These are phyloP conservation scores for Pachyrhynchus sulphureomaculatus DNA, from an alignment of 1,140 invertebrate genomes.

Conservation along the genomic window DNA sequence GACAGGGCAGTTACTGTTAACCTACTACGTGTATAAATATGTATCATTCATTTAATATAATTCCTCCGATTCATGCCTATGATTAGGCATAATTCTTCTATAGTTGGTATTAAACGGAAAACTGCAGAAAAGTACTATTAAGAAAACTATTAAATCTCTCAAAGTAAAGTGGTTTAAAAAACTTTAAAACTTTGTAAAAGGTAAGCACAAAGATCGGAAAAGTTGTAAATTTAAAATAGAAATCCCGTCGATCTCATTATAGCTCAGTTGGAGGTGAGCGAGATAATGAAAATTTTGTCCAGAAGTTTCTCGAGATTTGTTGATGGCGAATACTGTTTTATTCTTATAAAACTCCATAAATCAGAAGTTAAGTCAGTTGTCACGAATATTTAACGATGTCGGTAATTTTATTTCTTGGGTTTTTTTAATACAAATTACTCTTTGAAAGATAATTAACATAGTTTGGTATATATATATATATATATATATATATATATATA, in stretches of 20 bases:
- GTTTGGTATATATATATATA: too few relatives aligned
- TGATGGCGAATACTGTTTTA: not conserved
- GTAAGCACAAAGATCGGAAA: slow-evolving; percentile 9
- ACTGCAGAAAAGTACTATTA: not conserved
- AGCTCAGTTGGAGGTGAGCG: not conserved
- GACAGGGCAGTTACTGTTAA: too few relatives aligned
- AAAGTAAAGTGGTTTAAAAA: slow-evolving; percentile 11
- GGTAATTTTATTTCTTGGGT: too few relatives aligned
- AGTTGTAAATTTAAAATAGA: slow-evolving; percentile 16
- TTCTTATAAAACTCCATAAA: slow-evolving; percentile 5
- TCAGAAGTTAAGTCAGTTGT: too few relatives aligned
- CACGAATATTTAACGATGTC: too few relatives aligned
- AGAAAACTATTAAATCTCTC: slow-evolving; percentile 4
- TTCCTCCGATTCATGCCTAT: too few relatives aligned
- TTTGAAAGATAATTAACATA: too few relatives aligned
- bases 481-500: too few relatives aligned
- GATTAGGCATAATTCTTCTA: too few relatives aligned
- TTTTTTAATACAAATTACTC: too few relatives aligned
- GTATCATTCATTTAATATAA: too few relatives aligned
- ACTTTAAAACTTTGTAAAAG: slow-evolving; percentile 6
- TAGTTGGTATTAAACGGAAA: not conserved
- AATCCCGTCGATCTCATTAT: slow-evolving; percentile 6
- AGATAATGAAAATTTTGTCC: slow-evolving; percentile 11
- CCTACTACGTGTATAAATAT: too few relatives aligned
- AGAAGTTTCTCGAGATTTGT: slow-evolving; percentile 6